Base-by-base conservation (phyloP, 2,113 vertebrate genomes). In the Ranitomeya imitator region DNA sequence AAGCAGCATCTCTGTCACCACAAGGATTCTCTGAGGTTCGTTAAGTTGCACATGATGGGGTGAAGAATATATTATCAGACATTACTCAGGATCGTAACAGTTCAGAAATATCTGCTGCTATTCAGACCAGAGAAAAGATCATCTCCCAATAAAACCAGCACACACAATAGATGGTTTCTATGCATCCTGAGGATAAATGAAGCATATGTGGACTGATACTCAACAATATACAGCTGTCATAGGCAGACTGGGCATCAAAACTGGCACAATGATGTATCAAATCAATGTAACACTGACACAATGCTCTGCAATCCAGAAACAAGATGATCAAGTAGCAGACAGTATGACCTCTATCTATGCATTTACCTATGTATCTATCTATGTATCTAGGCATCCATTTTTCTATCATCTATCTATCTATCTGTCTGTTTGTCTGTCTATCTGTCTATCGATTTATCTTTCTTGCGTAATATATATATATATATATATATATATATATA, bases 31-130 rank as follows among this genome's bases (percentile, higher is more conserved):
- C 81, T 76, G 67, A 69, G 80, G 69, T 78, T 88, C 60, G 79
- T 82, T 83, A 83, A 74, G 54, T 76, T 73, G 67, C 57, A 82
- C 51, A 82, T 82, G 18, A 63, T 61, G 21, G 37, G 57, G 51
- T 51, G 55, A 83, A 26, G 55, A 77, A 84, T 88, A 52, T 37
- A 84, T 83, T 65, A 85, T 73, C 45, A 79, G 21, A 85, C 59
- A 88, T 88, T 84, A 84, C 87, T 78, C 87, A 88, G 10, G 59
- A 55, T 77, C 26, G 15, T 88, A 79, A 79, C 67, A 77, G 31
- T 54, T 3, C 23, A 31, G 45, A 26, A 84, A 21, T 74, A 45
- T 63, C 73, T 76, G 59, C 45, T 55, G 9, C 52, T 31, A 71
- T 76, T 88, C 65, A 45, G 57, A 52, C 37, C 55, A 74, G n/a